Evolutionary conservation across 1,140 invertebrate species (phyloP).

Genomic region (Scaptodrosophila lebanonensis): DNA sequence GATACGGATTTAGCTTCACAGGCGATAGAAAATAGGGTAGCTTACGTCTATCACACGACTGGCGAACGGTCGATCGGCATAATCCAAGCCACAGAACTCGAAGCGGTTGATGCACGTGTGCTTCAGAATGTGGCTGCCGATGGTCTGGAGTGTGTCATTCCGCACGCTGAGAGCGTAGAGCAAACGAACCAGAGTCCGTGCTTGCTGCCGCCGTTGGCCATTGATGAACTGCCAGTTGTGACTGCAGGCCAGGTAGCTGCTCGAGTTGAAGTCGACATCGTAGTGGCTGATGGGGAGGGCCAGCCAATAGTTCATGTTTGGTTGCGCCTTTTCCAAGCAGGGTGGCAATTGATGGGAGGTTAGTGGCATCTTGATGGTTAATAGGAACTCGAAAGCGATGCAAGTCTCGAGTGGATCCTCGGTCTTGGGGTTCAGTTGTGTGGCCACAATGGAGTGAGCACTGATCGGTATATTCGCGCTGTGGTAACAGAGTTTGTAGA

Average conservation of each 20-base stretch:
- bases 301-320: constrained; percentile 6
- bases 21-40: neutral
- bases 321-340: neutral
- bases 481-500: constrained; percentile 14
- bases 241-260: constrained; percentile 1
- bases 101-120: constrained; percentile 16
- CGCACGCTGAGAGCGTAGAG: constrained; percentile 1
- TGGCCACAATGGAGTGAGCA: constrained; percentile 11
- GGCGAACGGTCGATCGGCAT: neutral
- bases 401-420: no score
- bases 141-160: constrained; percentile 9
- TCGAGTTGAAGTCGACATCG: neutral
- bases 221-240: constrained; percentile 10
- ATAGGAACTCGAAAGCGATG: constrained; percentile 8
- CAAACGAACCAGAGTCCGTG: neutral
- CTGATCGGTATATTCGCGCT: constrained; percentile 6
- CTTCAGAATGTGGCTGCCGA: constrained; percentile 9
- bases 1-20: neutral
- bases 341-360: neutral
- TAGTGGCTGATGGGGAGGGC: constrained; percentile 4
- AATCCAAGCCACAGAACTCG: constrained; percentile 2
- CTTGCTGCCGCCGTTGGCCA: neutral
- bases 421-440: neutral
- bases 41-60: constrained; percentile 6
- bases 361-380: constrained; percentile 3